Conservation (phyloP, 2,113 vertebrate species). For the Setophaga petechia region DNA sequence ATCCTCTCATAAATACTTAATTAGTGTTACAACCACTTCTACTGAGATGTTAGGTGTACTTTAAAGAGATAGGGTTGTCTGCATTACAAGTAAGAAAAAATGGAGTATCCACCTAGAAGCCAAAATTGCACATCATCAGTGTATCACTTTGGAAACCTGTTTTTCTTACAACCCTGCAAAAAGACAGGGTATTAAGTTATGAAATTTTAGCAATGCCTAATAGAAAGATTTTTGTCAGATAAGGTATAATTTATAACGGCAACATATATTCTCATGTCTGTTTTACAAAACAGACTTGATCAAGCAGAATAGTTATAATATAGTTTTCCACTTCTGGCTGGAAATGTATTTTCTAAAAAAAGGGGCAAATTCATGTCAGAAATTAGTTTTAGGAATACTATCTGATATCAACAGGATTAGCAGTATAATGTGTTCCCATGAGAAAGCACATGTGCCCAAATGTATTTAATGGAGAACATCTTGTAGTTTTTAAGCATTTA, state of each 20-base stretch:
- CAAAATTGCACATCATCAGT: neutral
- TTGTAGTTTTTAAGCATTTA: constrained; percentile 29
- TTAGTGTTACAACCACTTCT: neutral
- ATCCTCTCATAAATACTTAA: constrained; percentile 28
- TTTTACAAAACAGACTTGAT: constrained; percentile 25
- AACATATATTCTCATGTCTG: neutral
- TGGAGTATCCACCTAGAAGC: neutral
- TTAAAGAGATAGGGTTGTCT: neutral
- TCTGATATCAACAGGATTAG: constrained; percentile 21
- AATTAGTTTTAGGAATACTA: constrained; percentile 23
- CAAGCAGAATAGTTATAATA: constrained; percentile 36
- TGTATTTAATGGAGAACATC: neutral
- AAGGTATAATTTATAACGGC: neutral
- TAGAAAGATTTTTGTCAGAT: neutral
- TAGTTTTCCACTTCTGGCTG: constrained; percentile 2
- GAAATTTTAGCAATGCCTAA: neutral
- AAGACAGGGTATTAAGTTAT: neutral
- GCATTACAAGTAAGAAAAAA: neutral
- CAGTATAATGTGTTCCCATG: neutral
- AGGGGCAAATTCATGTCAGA: neutral
- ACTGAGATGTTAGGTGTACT: neutral
- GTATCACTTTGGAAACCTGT: neutral
- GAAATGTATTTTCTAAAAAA: neutral
- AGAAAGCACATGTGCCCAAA: constrained; percentile 5
- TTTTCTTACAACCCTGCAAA: neutral